Evolutionary conservation across 2,113 vertebrate genomes (phyloP).

Genomic region (Hydropotes inermis): DNA sequence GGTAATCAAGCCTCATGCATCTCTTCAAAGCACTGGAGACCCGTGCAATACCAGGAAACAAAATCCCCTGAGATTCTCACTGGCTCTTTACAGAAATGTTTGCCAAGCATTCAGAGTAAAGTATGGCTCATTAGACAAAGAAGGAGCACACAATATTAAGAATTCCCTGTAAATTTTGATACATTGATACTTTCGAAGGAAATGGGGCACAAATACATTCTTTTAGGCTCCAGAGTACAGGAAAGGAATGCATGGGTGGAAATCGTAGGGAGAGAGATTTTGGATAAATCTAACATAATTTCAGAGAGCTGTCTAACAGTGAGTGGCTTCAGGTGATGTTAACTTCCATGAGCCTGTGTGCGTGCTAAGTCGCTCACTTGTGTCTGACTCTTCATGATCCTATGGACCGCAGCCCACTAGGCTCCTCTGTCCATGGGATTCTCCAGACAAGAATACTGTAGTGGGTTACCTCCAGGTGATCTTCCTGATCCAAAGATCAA

Average conservation of each 20-base stretch:
- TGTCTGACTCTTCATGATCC: not conserved
- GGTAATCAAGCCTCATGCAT: not conserved
- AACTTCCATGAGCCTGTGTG: not conserved
- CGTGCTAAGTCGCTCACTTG: fast-evolving
- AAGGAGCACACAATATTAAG: not conserved
- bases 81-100: not conserved
- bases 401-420: not conserved
- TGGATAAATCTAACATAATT: not conserved
- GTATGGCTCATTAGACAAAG: not conserved
- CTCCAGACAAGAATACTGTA: not conserved
- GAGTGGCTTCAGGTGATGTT: not conserved
- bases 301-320: not conserved
- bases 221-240: too few species aligned
- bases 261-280: too few species aligned
- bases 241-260: not conserved
- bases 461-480: not conserved
- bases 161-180: not conserved
- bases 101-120: not conserved
- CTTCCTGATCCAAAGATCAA: not conserved
- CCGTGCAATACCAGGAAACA: not conserved
- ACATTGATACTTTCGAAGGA: not conserved
- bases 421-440: not conserved
- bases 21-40: not conserved
- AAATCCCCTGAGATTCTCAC: not conserved
- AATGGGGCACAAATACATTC: not conserved